A percentile compares a stretch with the other conserved stretches of the same genome.
Evolutionary conservation across 2,113 vertebrate species (phyloP).

Genomic region (Lasiurus borealis): DNA sequence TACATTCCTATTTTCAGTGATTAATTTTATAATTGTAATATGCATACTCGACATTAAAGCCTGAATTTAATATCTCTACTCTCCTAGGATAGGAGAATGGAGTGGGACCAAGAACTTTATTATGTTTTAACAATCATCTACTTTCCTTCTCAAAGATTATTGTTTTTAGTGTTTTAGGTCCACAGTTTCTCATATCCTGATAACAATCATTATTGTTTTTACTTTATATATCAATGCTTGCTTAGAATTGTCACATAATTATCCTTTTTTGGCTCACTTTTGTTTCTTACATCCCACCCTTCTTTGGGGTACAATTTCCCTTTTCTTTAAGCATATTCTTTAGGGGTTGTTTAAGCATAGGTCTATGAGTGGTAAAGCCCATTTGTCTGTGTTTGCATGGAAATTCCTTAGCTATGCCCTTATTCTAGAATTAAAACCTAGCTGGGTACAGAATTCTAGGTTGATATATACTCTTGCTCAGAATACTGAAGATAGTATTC

Average conservation of each 20-base stretch:
- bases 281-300: not conserved
- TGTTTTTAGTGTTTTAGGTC: not conserved
- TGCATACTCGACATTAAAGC: not conserved
- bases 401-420: not conserved
- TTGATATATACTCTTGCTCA: not conserved
- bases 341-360: not conserved
- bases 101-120: not conserved
- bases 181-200: not conserved
- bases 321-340: not conserved
- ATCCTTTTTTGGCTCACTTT: not conserved
- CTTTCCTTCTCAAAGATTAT: conserved; percentile 27
- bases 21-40: conserved; percentile 48
- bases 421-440: not conserved
- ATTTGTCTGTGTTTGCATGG: conserved; percentile 25
- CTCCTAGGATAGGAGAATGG: not conserved
- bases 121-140: not conserved
- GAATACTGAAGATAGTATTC: not conserved
- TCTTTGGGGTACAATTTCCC: not conserved
- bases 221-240: not conserved
- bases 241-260: not conserved
- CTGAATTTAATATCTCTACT: not conserved
- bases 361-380: not conserved
- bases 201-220: not conserved
- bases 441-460: not conserved
- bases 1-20: not conserved